phyloP scores from a whole-genome alignment of 1,140 invertebrate genomes.

The Bombus impatiens region DNA sequence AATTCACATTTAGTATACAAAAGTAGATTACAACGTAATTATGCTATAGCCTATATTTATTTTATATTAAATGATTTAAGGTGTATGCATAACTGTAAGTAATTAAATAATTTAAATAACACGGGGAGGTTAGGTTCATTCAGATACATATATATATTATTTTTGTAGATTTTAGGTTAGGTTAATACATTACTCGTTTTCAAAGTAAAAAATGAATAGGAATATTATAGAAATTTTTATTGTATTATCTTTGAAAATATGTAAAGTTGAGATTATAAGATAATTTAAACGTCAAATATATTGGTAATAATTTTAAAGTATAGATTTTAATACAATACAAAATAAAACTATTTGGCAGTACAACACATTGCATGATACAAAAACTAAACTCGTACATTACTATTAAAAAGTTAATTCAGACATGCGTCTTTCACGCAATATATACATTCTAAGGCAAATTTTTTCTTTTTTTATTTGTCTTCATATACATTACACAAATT shows the following conservation, averaged over 20 bases:
- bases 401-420: neutral
- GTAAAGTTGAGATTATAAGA: too few relatives aligned
- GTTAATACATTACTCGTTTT: too few relatives aligned
- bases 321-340: neutral
- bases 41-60: neutral
- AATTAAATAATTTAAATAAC: neutral
- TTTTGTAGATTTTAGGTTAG: too few relatives aligned
- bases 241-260: too few relatives aligned
- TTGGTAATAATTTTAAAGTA: neutral
- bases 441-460: too few relatives aligned
- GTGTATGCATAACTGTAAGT: neutral
- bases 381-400: neutral
- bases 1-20: neutral
- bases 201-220: too few relatives aligned
- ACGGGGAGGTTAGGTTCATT: too few relatives aligned
- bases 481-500: too few relatives aligned
- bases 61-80: neutral
- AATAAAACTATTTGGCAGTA: neutral
- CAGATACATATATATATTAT: too few relatives aligned
- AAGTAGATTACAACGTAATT: neutral
- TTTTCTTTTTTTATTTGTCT: too few relatives aligned
- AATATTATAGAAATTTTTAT: too few relatives aligned
- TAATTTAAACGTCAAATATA: too few relatives aligned
- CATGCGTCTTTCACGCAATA: neutral
- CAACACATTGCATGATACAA: neutral